Conservation (phyloP, 2,113 vertebrate genomes). For the Cyphomyrus discorhynchus region DNA sequence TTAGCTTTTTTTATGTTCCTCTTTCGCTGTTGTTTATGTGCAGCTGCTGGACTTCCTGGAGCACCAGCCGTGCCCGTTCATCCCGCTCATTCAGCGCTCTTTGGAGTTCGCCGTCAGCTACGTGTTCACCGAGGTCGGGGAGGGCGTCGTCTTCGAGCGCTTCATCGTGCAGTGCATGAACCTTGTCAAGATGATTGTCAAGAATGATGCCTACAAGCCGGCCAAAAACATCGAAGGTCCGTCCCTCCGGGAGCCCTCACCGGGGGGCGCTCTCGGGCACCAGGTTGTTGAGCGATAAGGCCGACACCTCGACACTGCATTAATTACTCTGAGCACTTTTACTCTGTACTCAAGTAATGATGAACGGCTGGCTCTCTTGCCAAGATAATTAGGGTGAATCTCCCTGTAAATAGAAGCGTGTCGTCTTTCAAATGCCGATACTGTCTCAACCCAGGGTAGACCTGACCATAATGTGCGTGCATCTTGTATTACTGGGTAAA, state of each 20-base stretch:
- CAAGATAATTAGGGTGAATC: not conserved
- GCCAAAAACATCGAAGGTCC: conserved; percentile 91
- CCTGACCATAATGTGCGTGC: not conserved
- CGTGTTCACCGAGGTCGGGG: conserved; percentile 87
- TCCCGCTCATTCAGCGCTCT: conserved; percentile 82
- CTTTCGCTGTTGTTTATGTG: not conserved
- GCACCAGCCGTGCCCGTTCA: conserved; percentile 86
- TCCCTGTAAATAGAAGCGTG: not conserved
- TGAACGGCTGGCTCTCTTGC: not conserved
- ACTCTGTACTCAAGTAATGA: not conserved
- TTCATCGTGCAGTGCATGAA: conserved; percentile 98
- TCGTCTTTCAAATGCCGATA: not conserved
- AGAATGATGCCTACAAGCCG: conserved; percentile 92
- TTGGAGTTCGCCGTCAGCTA: conserved; percentile 91
- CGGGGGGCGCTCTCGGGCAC: not conserved
- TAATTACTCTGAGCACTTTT: not conserved
- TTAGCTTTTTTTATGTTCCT: not conserved
- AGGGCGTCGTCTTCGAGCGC: conserved; percentile 83
- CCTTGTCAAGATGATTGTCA: conserved; percentile 96
- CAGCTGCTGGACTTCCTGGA: conserved; percentile 95
- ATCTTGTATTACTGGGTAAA: not conserved
- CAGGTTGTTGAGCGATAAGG: not conserved
- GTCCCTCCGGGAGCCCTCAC: not conserved
- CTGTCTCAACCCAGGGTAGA: not conserved
- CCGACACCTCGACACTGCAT: not conserved